Evolutionary conservation across 2,888 invertebrate genomes (phyloP).

Genomic region (Lepetodrilus schrolli): DNA sequence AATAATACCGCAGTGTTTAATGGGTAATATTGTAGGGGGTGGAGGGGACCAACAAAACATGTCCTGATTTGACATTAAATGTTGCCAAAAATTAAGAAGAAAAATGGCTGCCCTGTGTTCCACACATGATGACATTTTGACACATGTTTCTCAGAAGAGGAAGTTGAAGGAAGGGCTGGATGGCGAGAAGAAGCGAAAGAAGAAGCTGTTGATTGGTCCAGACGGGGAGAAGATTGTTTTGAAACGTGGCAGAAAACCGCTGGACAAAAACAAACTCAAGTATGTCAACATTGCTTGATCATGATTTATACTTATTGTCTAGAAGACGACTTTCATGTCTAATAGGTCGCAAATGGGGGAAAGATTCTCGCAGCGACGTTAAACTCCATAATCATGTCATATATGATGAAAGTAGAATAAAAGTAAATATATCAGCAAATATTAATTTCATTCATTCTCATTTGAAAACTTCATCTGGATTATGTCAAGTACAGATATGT

Average conservation of each 20-base stretch:
- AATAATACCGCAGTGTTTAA: neutral
- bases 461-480: too few relatives aligned
- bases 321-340: too few relatives aligned
- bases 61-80: neutral
- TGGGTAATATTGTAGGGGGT: neutral
- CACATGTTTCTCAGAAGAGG: constrained; percentile 56
- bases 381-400: too few relatives aligned
- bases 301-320: neutral
- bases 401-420: too few relatives aligned
- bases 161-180: constrained; percentile 59
- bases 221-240: constrained; percentile 54
- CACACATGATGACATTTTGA: neutral
- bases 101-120: neutral
- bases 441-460: too few relatives aligned
- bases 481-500: too few relatives aligned
- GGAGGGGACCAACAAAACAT: neutral
- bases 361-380: too few relatives aligned
- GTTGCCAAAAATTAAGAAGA: neutral
- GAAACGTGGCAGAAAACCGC: constrained; percentile 44
- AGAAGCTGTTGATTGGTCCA: constrained; percentile 53
- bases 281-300: constrained; percentile 13
- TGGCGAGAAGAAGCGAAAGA: constrained; percentile 59
- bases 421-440: too few relatives aligned
- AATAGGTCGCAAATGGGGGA: too few relatives aligned
- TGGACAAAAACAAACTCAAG: constrained; percentile 37